phyloP scores from a whole-genome alignment of 2,113 vertebrate species.

The Petrocephalus microphthalmus region DNA sequence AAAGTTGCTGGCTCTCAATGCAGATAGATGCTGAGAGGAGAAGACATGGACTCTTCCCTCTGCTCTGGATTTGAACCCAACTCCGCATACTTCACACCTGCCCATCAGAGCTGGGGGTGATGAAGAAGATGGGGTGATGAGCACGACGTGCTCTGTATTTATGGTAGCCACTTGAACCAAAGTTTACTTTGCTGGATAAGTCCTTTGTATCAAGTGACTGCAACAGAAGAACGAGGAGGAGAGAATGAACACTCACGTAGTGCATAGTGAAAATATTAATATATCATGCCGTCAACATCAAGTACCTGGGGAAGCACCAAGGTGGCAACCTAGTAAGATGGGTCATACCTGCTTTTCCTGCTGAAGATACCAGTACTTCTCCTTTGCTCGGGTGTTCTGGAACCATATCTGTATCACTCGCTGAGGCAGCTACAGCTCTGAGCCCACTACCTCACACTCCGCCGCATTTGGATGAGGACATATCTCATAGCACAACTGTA shows the following conservation, averaged over 20 bases:
- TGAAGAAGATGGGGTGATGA: slow-evolving; percentile 67
- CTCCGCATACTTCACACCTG: slow-evolving; percentile 71
- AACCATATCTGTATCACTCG: slow-evolving; percentile 92
- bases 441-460: slow-evolving; percentile 78
- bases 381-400: slow-evolving; percentile 86
- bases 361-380: slow-evolving; percentile 81
- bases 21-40: slow-evolving; percentile 74
- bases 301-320: not conserved
- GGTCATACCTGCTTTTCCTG: slow-evolving; percentile 65
- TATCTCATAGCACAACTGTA: slow-evolving; percentile 82
- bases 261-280: not conserved
- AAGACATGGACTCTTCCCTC: slow-evolving; percentile 82
- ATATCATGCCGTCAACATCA: not conserved
- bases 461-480: slow-evolving; percentile 84
- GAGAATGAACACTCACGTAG: not conserved
- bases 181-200: slow-evolving; percentile 52
- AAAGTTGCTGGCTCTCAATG: slow-evolving; percentile 71
- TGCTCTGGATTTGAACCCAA: slow-evolving; percentile 78
- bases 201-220: slow-evolving; percentile 53
- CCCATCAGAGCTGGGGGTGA: slow-evolving; percentile 64
- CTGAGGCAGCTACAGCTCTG: slow-evolving; percentile 75
- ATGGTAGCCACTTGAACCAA: slow-evolving; percentile 63
- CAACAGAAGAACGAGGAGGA: not conserved
- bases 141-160: slow-evolving; percentile 68
- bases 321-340: not conserved